Conservation (phyloP, 2,113 vertebrate genomes). For the Struthio camelus region DNA sequence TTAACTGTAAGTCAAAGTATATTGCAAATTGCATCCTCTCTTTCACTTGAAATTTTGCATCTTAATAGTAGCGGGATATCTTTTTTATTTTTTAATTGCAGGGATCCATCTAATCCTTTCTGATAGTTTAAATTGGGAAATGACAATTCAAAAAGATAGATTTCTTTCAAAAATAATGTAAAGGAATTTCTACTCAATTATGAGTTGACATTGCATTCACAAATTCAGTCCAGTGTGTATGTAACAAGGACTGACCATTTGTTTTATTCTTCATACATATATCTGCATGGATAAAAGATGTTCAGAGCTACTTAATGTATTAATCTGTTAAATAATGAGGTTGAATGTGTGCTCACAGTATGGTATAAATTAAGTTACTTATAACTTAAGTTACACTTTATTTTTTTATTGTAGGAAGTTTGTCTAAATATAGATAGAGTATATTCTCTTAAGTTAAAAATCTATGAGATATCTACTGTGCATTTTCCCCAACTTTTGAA, state of each 20-base stretch:
- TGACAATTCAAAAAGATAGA: neutral
- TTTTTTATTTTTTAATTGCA: neutral
- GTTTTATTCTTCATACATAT: conserved; percentile 28
- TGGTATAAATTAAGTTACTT: neutral
- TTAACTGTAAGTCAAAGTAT: neutral
- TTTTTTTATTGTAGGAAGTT: neutral
- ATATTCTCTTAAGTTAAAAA: neutral
- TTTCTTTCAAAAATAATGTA: neutral
- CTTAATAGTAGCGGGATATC: neutral
- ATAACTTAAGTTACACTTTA: neutral
- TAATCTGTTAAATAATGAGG: conserved; percentile 19
- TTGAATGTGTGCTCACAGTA: neutral
- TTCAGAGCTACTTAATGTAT: neutral
- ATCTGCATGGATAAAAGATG: conserved; percentile 1
- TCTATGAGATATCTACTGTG: neutral
- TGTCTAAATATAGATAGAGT: neutral
- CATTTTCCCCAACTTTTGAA: neutral
- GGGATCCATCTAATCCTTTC: neutral
- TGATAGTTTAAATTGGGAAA: neutral
- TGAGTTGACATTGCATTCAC: neutral
- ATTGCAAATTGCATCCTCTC: neutral
- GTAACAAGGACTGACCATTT: neutral
- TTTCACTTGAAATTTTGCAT: neutral
- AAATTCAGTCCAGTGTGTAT: neutral
- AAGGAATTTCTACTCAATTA: conserved; percentile 5